Evolutionary conservation across 2,797 vertebrate species (phyloP).

Genomic region (Prionace glauca): DNA sequence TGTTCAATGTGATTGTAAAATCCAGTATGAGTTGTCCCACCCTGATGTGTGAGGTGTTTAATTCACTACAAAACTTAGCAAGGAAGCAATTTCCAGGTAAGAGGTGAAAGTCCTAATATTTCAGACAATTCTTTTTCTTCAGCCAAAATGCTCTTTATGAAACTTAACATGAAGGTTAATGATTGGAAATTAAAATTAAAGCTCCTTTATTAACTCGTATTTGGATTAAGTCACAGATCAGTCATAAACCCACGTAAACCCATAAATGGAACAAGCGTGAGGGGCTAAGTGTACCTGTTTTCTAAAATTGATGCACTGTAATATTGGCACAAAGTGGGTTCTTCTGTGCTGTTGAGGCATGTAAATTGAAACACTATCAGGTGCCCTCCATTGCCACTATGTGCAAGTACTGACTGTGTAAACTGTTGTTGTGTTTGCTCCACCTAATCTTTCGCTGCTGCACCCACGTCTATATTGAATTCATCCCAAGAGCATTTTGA

Average conservation of each 20-base stretch:
- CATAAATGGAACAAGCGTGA: not conserved
- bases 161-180: not conserved
- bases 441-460: too few species aligned
- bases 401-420: too few species aligned
- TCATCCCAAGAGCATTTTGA: too few species aligned
- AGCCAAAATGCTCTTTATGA: not conserved
- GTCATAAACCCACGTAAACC: too few species aligned
- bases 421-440: too few species aligned
- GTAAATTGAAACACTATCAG: not conserved
- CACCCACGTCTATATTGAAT: too few species aligned
- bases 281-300: not conserved
- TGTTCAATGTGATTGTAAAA: constrained; percentile 84
- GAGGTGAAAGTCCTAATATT: constrained; percentile 39
- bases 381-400: too few species aligned
- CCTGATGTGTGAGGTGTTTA: constrained; percentile 95
- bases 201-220: not conserved
- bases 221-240: not conserved
- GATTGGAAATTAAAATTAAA: not conserved
- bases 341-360: not conserved
- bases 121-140: not conserved
- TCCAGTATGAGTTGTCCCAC: constrained; percentile 92
- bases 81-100: constrained; percentile 88
- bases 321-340: not conserved
- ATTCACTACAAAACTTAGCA: constrained; percentile 83
- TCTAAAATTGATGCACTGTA: not conserved